Evolutionary conservation across 2,113 vertebrate genomes (phyloP).

Genomic region (Pantherophis guttatus): DNA sequence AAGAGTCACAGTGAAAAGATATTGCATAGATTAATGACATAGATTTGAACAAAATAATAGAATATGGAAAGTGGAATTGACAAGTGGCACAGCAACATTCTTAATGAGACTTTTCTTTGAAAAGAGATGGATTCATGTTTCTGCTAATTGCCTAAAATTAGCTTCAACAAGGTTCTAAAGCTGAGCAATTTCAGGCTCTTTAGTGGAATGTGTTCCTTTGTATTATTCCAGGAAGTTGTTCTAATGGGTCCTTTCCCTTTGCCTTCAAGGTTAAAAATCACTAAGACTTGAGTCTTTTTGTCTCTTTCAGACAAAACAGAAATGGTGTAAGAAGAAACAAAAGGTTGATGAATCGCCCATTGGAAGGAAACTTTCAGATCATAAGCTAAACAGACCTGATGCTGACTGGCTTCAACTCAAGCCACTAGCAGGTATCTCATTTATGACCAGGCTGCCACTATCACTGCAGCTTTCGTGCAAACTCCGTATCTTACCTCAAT

Average conservation of each 20-base stretch:
- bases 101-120: neutral
- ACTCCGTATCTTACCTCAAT: neutral
- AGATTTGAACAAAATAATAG: neutral
- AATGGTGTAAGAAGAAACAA: constrained; percentile 74
- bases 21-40: neutral
- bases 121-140: neutral
- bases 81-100: neutral
- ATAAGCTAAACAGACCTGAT: constrained; percentile 89
- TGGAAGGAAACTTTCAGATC: constrained; percentile 92
- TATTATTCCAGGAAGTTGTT: neutral
- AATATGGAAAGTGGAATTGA: neutral
- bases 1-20: neutral
- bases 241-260: neutral
- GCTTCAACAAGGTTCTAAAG: neutral
- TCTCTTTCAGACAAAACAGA: constrained; percentile 75
- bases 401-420: constrained; percentile 94
- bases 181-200: neutral
- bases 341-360: constrained; percentile 78
- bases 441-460: constrained; percentile 23
- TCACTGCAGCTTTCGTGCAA: neutral
- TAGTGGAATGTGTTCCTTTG: no score
- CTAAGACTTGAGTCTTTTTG: neutral
- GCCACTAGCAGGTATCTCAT: constrained; percentile 77
- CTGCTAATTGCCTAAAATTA: neutral
- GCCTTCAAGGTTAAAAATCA: neutral